Evolutionary conservation across 2,888 invertebrate species (phyloP), one percentile per base, ranked within the genome.

Genomic region (Orthosia incerta): DNA sequence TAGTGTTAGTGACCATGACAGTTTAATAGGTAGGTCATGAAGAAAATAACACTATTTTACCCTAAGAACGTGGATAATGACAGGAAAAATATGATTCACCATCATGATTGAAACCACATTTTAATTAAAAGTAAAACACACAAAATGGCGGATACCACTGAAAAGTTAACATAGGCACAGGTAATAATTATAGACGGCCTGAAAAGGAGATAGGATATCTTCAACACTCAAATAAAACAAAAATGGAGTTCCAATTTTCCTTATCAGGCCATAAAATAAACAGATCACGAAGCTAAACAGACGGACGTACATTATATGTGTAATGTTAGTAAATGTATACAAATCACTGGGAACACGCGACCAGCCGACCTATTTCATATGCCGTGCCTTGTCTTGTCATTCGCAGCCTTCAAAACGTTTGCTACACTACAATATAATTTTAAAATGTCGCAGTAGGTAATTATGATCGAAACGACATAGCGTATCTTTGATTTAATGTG

Each of bases 341-440:
- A 84, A 82, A 85, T 84, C 79, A 76, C 77, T 61, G 31, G 39
- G 11, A 48, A 57, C 85, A 85, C 85, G 85, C 85, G 80, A 86
- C 60, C 61, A 79, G 70, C 23, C 63, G 80, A 85, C 80, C 86
- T 80, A 76, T 80, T 83, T 87, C 76, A 85, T 73, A 84, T 80
- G 83, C 77, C 85, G 80, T 88, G 87, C 89, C 89, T 86, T 89
- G 89, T 89, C 90, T 87, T 86, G 83, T 87, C 89, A 87, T 84
- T 81, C 80, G 76, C 88, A 89, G 76, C 83, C 83, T 83, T 85
- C 77, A 82, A 77, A 84, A 20, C 26, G n/a, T 50, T 72, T 69
- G 53, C 81, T 53, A 56, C 60, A 81, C 53, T 67, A 60, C 48
- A 65, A 46, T 70, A 67, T 53, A 46, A 68, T 74, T 80, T 70